Percentiles rank a stretch among this genome's conserved stretches.
phyloP scores from a whole-genome alignment of 92 coral and sea anemone species.

The Chrysogorgia sp. region DNA sequence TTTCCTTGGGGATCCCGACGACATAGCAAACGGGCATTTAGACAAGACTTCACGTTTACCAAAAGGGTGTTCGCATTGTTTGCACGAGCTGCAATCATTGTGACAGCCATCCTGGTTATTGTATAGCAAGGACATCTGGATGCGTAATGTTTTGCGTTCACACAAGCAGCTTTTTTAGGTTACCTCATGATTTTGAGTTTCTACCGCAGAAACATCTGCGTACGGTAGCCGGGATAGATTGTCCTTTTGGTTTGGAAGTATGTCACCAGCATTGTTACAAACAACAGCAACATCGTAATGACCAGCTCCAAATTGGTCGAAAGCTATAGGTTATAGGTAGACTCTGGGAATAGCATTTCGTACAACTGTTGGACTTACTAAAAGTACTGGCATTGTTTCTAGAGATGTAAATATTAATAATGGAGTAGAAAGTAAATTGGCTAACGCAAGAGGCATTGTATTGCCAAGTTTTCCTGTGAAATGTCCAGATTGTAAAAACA shows the following conservation, averaged over 20 bases:
- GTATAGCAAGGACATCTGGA: conserved; percentile 22
- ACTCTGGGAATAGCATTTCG: conserved; percentile 50
- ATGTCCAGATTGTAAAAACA: too few species aligned
- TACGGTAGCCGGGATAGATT: neutral
- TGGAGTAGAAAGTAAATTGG: conserved; percentile 65
- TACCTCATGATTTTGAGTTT: neutral
- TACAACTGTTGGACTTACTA: conserved; percentile 58
- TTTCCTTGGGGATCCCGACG: neutral
- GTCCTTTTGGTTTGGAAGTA: neutral
- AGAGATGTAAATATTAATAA: conserved; percentile 50
- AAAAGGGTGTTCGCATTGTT: neutral
- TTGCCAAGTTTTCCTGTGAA: conserved; percentile 65
- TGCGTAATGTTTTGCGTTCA: neutral
- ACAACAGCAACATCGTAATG: too few species aligned
- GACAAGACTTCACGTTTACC: neutral
- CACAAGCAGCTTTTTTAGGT: neutral
- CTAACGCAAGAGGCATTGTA: conserved; percentile 72
- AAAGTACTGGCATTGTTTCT: conserved; percentile 53
- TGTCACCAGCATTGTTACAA: conserved; percentile 31
- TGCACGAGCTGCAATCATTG: neutral
- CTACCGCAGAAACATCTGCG: conserved; percentile 4
- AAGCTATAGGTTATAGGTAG: too few species aligned
- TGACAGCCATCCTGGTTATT: neutral
- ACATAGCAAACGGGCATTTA: neutral
- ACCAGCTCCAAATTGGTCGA: too few species aligned